Base-by-base conservation (phyloP, 2,113 vertebrate species). In the Chloropsis hardwickii region DNA sequence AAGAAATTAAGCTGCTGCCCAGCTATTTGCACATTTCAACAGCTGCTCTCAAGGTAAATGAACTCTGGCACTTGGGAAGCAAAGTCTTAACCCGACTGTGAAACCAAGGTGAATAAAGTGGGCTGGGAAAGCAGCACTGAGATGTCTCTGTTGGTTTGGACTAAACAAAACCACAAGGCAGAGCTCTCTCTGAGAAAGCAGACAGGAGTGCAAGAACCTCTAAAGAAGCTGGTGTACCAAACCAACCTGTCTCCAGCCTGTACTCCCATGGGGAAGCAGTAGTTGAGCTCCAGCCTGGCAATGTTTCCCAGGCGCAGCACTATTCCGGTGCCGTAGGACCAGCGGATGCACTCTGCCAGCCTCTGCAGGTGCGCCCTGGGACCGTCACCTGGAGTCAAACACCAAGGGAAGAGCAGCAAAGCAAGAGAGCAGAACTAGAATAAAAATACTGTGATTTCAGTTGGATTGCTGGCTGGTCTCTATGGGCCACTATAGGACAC, bases 251-350 rank as follows among this genome's bases (percentile, higher is more conserved):
- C 99, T 35, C 99, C 99, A 27, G 89, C 94, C 97, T 99, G 99
- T 29, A 99, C 99, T 48, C 99, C 99, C 99, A 99, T 99, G 66
- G 99, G 99, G 90, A 99, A 95, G 70, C 99, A 99, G 96, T 99
- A 99, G 93, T 99, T 99, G 11, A 99, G 99, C 71, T 99, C 99
- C 91, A 99, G 97, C n/a, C 99, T 96, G 20, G 99, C 99, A 1
- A 99, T 99, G 97, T 99, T 99, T 27, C 99, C 99, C 0, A 99
- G 98, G 12, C 99, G 96, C 35, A 99, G 98, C 45, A 99, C 98
- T 6, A 99, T 97, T 1, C 99, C 99, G 0, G 99, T 98, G 1
- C 99, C 99, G 0, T 99, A 99, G 1, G 99, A 99, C 99, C 99
- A 99, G 92, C 99, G 99, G 53, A 99, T 99, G 29, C 95, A 99